A percentile compares a stretch with the other conserved stretches of the same genome.
Evolutionary conservation across 2,888 invertebrate genomes (phyloP).

Genomic region (Monochamus alternatus): DNA sequence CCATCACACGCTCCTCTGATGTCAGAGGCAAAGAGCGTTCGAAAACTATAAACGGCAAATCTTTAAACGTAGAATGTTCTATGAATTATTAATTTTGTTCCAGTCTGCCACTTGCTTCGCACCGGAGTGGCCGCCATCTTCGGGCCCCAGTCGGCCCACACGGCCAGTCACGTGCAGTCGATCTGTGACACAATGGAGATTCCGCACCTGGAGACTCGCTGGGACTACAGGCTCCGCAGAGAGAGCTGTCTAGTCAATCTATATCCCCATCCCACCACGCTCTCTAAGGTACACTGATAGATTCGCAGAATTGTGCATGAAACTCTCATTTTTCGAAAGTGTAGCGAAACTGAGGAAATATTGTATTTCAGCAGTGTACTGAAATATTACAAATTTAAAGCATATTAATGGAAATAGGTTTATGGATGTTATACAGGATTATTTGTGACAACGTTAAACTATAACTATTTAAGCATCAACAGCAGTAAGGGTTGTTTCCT

Average conservation of each 20-base stretch:
- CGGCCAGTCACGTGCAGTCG: conserved; percentile 94
- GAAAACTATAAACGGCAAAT: neutral
- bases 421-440: no score
- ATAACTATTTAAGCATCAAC: no score
- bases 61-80: conserved; percentile 28
- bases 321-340: neutral
- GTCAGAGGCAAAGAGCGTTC: no score
- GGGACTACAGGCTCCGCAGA: conserved; percentile 90
- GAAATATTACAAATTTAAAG: no score
- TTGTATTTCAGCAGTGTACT: neutral
- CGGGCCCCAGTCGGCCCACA: conserved; percentile 92
- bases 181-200: conserved; percentile 97
- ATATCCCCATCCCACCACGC: conserved; percentile 91
- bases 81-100: conserved; percentile 61
- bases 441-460: no score
- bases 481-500: no score
- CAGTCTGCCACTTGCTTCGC: conserved; percentile 90
- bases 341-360: neutral
- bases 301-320: no score
- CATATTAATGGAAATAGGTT: no score
- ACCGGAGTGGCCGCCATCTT: conserved; percentile 95
- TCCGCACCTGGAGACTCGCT: conserved; percentile 95
- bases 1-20: no score
- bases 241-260: conserved; percentile 95
- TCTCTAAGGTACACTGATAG: conserved; percentile 81